Evolutionary conservation across 2,797 vertebrate species (phyloP).

Genomic region (Poeciliopsis infans): DNA sequence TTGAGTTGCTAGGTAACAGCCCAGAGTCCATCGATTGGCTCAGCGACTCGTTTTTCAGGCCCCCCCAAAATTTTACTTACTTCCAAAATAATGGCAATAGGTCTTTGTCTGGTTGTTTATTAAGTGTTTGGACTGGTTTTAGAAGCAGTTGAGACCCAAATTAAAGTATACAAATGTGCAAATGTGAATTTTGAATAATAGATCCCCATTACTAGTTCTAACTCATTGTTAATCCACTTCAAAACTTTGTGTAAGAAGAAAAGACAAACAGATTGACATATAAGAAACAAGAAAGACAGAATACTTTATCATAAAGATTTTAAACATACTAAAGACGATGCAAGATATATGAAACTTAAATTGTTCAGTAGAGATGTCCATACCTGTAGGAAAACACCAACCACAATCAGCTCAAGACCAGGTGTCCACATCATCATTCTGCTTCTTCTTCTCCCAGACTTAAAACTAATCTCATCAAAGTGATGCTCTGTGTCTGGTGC

Average conservation of each 20-base stretch:
- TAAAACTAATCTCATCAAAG: neutral
- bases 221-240: neutral
- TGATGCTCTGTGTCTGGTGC: neutral
- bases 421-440: slow-evolving; percentile 40
- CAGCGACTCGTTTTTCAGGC: too few relatives aligned
- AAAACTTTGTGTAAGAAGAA: neutral
- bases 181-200: too few relatives aligned
- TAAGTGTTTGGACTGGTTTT: too few relatives aligned
- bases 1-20: too few relatives aligned
- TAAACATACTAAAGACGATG: neutral
- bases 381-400: slow-evolving; percentile 62
- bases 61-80: too few relatives aligned
- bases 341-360: neutral
- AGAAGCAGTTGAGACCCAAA: too few relatives aligned
- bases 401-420: slow-evolving; percentile 26
- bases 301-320: neutral
- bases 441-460: neutral
- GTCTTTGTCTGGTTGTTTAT: too few relatives aligned
- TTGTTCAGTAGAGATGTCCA: neutral
- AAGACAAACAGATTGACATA: neutral
- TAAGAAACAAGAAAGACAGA: neutral
- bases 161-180: too few relatives aligned
- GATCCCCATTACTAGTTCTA: neutral
- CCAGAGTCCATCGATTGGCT: too few relatives aligned
- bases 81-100: too few relatives aligned